Evolutionary conservation across 2,113 vertebrate genomes (phyloP).

Genomic region (Gopherus evgoodei): DNA sequence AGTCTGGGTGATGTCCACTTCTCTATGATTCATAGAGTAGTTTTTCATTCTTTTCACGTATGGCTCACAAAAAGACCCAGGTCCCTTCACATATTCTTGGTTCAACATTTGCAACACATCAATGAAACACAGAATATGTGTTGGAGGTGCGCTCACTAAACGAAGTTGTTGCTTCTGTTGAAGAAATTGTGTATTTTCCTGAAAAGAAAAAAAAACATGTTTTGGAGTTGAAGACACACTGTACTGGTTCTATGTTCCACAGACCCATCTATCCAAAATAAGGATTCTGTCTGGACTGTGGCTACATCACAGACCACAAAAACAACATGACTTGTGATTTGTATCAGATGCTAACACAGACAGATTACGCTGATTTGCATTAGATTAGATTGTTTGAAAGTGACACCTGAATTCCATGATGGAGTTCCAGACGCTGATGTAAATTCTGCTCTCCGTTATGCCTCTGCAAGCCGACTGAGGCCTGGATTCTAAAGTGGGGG

Average conservation of each 20-base stretch:
- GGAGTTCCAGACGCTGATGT: too few relatives aligned
- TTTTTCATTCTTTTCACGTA: not conserved
- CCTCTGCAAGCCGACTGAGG: not conserved
- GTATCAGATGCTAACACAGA: not conserved
- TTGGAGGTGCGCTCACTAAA: conserved; percentile 79
- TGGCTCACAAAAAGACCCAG: not conserved
- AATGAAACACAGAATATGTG: conserved; percentile 79
- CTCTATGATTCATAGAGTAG: not conserved
- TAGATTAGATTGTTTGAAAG: not conserved
- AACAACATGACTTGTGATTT: not conserved
- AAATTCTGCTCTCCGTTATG: not conserved
- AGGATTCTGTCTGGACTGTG: not conserved
- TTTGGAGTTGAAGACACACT: not conserved
- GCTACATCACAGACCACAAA: not conserved
- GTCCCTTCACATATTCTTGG: not conserved
- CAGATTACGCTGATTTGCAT: not conserved
- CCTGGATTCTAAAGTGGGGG: not conserved
- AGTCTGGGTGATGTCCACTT: not conserved
- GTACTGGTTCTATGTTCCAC: accelerated
- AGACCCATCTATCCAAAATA: not conserved
- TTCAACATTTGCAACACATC: conserved; percentile 37
- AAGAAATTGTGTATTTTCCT: conserved; percentile 82
- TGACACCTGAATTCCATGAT: not conserved
- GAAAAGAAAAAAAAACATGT: conserved; percentile 33
- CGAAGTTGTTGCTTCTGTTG: conserved; percentile 76